phyloP scores from a whole-genome alignment of 2,888 invertebrate species.

The Cremastinae sp. region DNA sequence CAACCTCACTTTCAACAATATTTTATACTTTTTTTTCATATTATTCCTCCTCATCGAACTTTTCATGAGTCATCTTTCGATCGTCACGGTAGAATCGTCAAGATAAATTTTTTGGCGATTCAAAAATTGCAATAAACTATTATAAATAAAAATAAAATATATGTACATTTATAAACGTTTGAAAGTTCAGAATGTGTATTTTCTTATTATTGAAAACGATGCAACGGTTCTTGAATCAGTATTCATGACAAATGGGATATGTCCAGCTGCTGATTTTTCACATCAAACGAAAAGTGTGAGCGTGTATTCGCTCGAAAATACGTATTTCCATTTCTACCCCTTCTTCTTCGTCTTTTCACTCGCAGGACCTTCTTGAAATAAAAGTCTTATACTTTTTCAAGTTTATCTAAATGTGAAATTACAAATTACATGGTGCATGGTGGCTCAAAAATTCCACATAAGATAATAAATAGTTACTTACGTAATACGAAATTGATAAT shows the following conservation, averaged over 20 bases:
- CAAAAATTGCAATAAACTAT: not conserved
- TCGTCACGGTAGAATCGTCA: not conserved
- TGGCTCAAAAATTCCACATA: too few relatives aligned
- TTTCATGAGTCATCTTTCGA: not conserved
- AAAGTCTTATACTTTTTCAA: too few relatives aligned
- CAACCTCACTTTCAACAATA: slow-evolving; percentile 52
- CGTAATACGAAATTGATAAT: too few relatives aligned
- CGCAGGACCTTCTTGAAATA: not conserved
- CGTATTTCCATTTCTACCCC: too few relatives aligned
- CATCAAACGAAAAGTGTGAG: not conserved
- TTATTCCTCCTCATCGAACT: not conserved
- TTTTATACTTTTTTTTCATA: slow-evolving; percentile 5
- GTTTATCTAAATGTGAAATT: too few relatives aligned
- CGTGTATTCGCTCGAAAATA: slow-evolving; percentile 5
- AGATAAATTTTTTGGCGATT: not conserved
- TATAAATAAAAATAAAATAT: not conserved
- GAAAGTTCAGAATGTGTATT: not conserved
- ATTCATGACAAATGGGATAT: not conserved
- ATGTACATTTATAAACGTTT: not conserved
- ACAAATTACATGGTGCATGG: too few relatives aligned
- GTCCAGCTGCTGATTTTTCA: slow-evolving; percentile 33
- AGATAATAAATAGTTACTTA: too few relatives aligned
- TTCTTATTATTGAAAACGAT: slow-evolving; percentile 6
- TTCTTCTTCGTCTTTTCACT: too few relatives aligned
- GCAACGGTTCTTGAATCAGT: slow-evolving; percentile 26